Evolutionary conservation across 2,888 invertebrate genomes (phyloP).

Genomic region (Anthoptus insignis): DNA sequence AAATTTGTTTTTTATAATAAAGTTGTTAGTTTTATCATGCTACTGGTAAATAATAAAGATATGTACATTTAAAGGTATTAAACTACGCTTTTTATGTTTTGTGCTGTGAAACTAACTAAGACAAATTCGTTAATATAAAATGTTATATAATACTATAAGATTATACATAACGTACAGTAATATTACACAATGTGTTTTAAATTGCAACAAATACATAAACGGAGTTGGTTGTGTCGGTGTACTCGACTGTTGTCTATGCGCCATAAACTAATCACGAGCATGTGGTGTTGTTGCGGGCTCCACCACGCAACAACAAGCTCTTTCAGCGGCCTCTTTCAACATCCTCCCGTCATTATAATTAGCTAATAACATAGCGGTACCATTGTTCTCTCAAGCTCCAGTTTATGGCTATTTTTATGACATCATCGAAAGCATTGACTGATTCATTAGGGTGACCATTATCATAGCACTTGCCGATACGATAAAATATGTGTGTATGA

Average conservation of each 20-base stretch:
- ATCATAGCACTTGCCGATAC: no score
- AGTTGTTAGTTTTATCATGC: neutral
- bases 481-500: no score
- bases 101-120: no score
- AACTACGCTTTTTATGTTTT: no score
- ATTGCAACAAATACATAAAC: slow-evolving; percentile 34
- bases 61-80: neutral
- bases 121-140: no score
- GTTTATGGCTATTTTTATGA: slow-evolving; percentile 1
- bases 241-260: slow-evolving; percentile 58
- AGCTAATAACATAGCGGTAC: slow-evolving; percentile 59
- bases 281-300: slow-evolving; percentile 58
- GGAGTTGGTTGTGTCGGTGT: slow-evolving; percentile 56
- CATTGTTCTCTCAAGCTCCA: slow-evolving; percentile 31
- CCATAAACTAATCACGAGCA: slow-evolving; percentile 75
- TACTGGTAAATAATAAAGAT: no score
- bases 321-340: slow-evolving; percentile 62
- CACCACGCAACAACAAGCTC: slow-evolving; percentile 66
- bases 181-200: neutral
- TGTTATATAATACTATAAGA: no score
- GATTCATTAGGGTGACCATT: neutral
- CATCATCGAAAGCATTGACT: slow-evolving; percentile 1
- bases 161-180: no score
- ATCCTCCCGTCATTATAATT: slow-evolving; percentile 51
- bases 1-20: no score